Percentiles rank a stretch among this genome's conserved stretches.
phyloP scores from a whole-genome alignment of 2,113 vertebrate species.

The Xiphophorus hellerii region DNA sequence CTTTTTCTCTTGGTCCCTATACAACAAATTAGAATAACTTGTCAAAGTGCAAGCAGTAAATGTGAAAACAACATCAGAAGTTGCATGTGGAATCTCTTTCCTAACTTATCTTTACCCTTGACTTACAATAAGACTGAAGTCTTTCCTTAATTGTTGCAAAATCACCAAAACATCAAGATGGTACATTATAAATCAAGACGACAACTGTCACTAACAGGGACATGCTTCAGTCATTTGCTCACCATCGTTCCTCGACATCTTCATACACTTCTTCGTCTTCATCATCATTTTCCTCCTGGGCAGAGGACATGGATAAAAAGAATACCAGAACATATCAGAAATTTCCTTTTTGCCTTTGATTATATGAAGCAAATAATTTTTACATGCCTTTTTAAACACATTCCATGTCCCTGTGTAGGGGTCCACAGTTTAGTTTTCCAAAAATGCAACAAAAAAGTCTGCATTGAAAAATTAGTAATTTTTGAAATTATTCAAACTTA shows the following conservation, averaged over 20 bases:
- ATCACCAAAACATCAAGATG: neutral
- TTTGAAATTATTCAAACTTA: neutral
- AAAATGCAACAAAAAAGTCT: neutral
- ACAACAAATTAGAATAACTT: neutral
- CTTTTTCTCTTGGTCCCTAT: slow-evolving; percentile 76
- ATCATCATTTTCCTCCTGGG: slow-evolving; percentile 76
- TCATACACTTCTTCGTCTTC: slow-evolving; percentile 89
- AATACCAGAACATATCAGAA: too few species aligned
- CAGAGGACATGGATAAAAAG: neutral
- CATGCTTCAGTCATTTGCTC: slow-evolving; percentile 26
- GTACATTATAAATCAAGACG: neutral
- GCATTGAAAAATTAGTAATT: too few species aligned
- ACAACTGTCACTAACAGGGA: neutral
- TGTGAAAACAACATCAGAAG: neutral
- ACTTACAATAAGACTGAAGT: neutral
- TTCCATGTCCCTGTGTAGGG: neutral
- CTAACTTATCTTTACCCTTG: neutral
- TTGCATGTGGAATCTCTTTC: neutral
- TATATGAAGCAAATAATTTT: too few species aligned
- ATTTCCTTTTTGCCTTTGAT: too few species aligned
- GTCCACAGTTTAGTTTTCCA: neutral
- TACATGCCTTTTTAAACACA: too few species aligned
- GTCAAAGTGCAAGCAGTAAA: neutral
- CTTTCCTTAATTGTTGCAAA: too few species aligned
- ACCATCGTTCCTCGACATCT: slow-evolving; percentile 87